phyloP scores from a whole-genome alignment of 2,797 vertebrate species.

The Coranthus polyacanthus region DNA sequence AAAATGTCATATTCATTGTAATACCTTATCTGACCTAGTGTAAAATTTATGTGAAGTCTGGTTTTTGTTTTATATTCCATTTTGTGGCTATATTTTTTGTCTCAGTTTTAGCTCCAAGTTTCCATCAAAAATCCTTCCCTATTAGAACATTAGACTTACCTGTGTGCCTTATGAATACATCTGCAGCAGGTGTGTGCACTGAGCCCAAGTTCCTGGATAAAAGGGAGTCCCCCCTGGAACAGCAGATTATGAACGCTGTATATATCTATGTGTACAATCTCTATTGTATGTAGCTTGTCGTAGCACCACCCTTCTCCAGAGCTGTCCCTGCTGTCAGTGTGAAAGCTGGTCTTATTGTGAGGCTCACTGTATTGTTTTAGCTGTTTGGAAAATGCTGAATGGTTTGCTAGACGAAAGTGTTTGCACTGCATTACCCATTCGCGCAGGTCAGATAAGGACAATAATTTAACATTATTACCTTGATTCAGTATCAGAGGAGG shows the following conservation, averaged over 20 bases:
- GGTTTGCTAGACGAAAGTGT: constrained; percentile 75
- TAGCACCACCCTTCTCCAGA: constrained; percentile 72
- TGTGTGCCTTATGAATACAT: constrained; percentile 63
- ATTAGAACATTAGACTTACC: constrained; percentile 34
- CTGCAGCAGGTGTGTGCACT: constrained; percentile 45
- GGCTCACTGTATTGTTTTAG: constrained; percentile 72
- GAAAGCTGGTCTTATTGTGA: constrained; percentile 75
- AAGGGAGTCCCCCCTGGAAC: constrained; percentile 40
- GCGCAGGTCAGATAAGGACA: constrained; percentile 49
- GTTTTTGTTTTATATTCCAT: too few relatives aligned
- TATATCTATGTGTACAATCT: constrained; percentile 56
- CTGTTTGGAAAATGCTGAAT: constrained; percentile 84
- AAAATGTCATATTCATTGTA: too few relatives aligned
- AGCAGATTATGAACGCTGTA: constrained; percentile 57
- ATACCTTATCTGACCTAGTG: too few relatives aligned
- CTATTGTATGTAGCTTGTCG: constrained; percentile 67
- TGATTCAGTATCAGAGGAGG: constrained; percentile 3
- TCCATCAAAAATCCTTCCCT: too few relatives aligned
- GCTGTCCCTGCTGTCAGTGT: constrained; percentile 57
- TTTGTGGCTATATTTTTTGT: too few relatives aligned
- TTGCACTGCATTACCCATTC: constrained; percentile 77
- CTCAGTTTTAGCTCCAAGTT: too few relatives aligned
- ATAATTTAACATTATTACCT: constrained; percentile 28
- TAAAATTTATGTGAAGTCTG: too few relatives aligned
- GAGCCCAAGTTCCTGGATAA: constrained; percentile 37